phyloP scores from a whole-genome alignment of 2,113 vertebrate species.

The Mesitornis unicolor region DNA sequence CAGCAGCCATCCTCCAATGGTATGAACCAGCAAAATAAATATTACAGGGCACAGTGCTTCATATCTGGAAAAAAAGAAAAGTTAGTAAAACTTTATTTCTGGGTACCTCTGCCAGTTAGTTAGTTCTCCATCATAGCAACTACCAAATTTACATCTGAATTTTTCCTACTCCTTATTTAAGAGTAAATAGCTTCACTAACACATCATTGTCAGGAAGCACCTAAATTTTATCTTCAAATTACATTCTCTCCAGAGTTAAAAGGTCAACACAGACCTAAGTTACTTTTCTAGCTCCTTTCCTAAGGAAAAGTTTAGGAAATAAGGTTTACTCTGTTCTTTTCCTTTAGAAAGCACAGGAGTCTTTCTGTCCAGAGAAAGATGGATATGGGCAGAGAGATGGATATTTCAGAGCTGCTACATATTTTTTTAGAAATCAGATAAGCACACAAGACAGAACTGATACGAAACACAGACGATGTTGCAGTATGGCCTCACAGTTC shows the following conservation, averaged over 20 bases:
- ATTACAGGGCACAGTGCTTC: neutral
- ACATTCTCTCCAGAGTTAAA: neutral
- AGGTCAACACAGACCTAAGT: neutral
- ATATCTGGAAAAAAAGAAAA: constrained; percentile 24
- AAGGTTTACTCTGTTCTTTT: neutral
- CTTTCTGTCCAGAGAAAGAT: neutral
- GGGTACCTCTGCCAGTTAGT: neutral
- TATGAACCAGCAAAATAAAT: neutral
- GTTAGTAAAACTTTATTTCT: neutral
- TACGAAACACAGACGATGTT: neutral
- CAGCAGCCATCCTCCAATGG: constrained; percentile 41
- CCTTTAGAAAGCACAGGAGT: neutral
- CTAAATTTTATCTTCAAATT: neutral
- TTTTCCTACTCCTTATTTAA: neutral
- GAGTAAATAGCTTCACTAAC: neutral
- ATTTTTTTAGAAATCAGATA: neutral
- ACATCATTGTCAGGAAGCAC: neutral
- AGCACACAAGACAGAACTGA: neutral
- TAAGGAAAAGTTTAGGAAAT: neutral
- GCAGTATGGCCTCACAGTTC: neutral
- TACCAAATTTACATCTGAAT: neutral
- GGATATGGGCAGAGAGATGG: neutral
- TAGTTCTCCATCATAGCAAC: neutral
- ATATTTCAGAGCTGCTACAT: neutral
- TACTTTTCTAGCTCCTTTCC: neutral